A percentile compares a stretch with the other conserved stretches of the same genome.
Evolutionary conservation across 1,140 invertebrate genomes (phyloP).

Genomic region (Cryptotermes secundus): DNA sequence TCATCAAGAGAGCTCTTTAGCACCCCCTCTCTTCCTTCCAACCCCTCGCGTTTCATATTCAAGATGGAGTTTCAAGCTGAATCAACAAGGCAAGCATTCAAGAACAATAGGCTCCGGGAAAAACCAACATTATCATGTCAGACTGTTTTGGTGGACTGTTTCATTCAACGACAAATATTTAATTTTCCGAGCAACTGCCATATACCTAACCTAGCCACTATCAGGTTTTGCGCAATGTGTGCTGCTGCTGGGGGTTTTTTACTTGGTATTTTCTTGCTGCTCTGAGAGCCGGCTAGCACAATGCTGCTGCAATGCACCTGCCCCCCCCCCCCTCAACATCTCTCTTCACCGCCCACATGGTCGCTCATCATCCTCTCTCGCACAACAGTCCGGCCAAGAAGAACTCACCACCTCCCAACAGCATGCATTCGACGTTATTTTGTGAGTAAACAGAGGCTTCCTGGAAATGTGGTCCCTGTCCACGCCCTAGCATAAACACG

Average conservation of each 20-base stretch:
- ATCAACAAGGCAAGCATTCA: slow-evolving; percentile 35
- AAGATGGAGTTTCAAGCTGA: slow-evolving; percentile 37
- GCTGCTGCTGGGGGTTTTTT: background rate
- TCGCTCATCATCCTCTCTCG: too few relatives aligned
- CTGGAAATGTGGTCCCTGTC: slow-evolving; percentile 35
- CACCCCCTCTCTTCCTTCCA: background rate
- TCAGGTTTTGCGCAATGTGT: slow-evolving; percentile 20
- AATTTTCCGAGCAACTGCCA: slow-evolving; percentile 30
- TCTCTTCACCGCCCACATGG: background rate
- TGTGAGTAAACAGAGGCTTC: slow-evolving; percentile 34
- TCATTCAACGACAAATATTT: slow-evolving; percentile 36
- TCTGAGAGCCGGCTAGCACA: background rate
- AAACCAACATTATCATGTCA: slow-evolving; percentile 36
- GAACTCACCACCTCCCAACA: background rate
- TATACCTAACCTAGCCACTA: too few relatives aligned
- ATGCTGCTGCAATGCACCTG: background rate
- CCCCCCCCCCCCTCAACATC: background rate
- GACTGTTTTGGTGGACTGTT: slow-evolving; percentile 35
- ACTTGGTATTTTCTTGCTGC: background rate
- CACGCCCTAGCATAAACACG: slow-evolving; percentile 36
- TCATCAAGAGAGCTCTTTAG: slow-evolving; percentile 1
- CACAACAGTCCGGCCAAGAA: slow-evolving; percentile 1
- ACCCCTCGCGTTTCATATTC: slow-evolving; percentile 34
- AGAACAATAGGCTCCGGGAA: slow-evolving; percentile 34
- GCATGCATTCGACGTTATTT: slow-evolving; percentile 33